A percentile compares a stretch with the other conserved stretches of the same genome.
These are phyloP conservation scores for Drosophila quinaria DNA, from an alignment of 2,888 invertebrate genomes.

Conservation along the genomic window DNA sequence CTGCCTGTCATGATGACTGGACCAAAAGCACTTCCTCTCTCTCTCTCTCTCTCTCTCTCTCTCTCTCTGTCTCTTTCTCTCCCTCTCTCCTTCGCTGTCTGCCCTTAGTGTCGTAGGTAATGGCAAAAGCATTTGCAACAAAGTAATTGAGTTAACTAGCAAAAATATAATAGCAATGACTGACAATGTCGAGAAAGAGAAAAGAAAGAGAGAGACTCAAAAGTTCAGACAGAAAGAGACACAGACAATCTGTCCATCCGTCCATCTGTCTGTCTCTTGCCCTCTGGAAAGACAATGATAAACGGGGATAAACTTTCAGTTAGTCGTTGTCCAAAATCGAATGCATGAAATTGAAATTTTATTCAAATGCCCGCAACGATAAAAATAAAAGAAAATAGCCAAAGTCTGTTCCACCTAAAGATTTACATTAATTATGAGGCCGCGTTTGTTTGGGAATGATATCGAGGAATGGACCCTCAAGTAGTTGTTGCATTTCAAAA, in stretches of 20 bases:
- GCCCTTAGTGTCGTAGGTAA: constrained; percentile 47
- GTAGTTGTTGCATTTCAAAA: constrained; percentile 47
- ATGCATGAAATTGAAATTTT: constrained; percentile 75
- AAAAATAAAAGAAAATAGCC: constrained; percentile 32
- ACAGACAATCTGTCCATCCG: neutral
- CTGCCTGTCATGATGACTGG: constrained; percentile 55
- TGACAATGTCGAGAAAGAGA: constrained; percentile 17
- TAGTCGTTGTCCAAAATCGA: constrained; percentile 17
- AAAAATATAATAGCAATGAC: constrained; percentile 54
- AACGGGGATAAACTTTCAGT: constrained; percentile 47
- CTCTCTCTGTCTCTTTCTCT: neutral
- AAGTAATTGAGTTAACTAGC: constrained; percentile 71
- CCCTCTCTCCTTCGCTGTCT: neutral
- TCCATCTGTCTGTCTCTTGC: neutral
- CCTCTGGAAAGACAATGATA: constrained; percentile 19
- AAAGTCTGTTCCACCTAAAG: constrained; percentile 39
- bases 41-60: neutral
- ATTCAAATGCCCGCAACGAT: constrained; percentile 62
- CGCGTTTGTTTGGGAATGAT: constrained; percentile 10
- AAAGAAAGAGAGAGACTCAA: neutral
- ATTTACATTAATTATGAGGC: constrained; percentile 76
- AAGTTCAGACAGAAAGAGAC: neutral
- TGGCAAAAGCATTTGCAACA: constrained; percentile 51
- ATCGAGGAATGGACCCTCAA: constrained; percentile 13
- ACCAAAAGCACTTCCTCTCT: constrained; percentile 19